Conservation (phyloP, 2,888 invertebrate genomes). For the Mactromeris polynyma region DNA sequence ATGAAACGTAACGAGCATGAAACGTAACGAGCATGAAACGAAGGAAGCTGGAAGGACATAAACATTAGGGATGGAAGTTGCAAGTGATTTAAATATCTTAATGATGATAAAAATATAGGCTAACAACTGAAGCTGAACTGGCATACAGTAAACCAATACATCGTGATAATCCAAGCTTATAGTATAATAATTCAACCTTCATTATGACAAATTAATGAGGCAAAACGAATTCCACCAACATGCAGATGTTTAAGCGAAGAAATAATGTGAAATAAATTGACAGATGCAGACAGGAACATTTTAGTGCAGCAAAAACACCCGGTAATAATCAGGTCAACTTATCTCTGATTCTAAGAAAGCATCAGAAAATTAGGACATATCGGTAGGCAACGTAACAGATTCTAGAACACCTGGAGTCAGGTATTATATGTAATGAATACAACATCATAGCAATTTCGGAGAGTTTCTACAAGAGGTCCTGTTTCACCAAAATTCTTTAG, state of each 20-base stretch:
- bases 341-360: neutral
- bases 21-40: neutral
- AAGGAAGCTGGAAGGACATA: neutral
- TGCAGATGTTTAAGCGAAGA: neutral
- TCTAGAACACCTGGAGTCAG: neutral
- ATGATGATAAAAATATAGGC: slow-evolving; percentile 1
- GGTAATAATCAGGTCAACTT: neutral
- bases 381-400: neutral
- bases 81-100: slow-evolving; percentile 10
- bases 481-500: neutral
- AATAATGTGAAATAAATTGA: neutral
- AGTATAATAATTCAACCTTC: neutral
- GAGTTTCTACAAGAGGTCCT: neutral
- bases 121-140: neutral
- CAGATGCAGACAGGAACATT: neutral
- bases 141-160: neutral
- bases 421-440: neutral
- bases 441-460: neutral
- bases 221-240: slow-evolving; percentile 7
- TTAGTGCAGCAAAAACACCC: neutral
- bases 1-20: neutral
- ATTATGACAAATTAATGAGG: slow-evolving; percentile 12
- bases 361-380: neutral
- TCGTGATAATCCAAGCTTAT: neutral
- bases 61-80: neutral